These are phyloP conservation scores for Siphlonurus alternatus DNA, from an alignment of 2,888 invertebrate genomes.

Conservation along the genomic window DNA sequence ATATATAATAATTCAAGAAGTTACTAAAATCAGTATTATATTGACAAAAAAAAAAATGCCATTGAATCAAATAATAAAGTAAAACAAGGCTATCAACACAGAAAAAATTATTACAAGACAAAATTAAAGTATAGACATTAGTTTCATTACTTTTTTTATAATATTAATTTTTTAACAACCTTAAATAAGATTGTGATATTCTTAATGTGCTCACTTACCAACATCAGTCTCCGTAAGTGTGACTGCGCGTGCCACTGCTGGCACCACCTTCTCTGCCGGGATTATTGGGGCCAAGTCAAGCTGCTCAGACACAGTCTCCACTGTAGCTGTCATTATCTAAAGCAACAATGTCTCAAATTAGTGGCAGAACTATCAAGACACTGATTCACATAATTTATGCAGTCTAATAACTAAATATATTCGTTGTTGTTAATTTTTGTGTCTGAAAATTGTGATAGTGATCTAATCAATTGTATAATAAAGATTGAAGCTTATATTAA, in stretches of 20 bases:
- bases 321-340: constrained; percentile 90
- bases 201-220: constrained; percentile 35
- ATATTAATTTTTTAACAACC: not conserved
- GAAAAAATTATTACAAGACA: no score
- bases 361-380: no score
- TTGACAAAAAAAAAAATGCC: constrained; percentile 7
- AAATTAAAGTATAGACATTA: not conserved
- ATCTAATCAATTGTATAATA: no score
- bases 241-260: constrained; percentile 70
- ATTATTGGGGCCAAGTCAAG: constrained; percentile 75
- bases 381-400: no score
- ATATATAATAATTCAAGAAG: constrained; percentile 9
- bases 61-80: not conserved
- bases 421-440: no score
- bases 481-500: no score
- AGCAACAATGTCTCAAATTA: no score
- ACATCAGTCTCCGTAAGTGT: constrained; percentile 81
- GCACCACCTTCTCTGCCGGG: constrained; percentile 50
- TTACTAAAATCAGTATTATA: constrained; percentile 6
- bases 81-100: not conserved
- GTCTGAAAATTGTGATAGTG: no score
- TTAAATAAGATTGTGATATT: not conserved
- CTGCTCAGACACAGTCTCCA: constrained; percentile 82
- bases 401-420: no score
- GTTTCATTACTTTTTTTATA: not conserved